A percentile compares a stretch with the other conserved stretches of the same genome.
These are phyloP conservation scores for Apis cerana DNA, from an alignment of 1,140 invertebrate species.

Conservation along the genomic window DNA sequence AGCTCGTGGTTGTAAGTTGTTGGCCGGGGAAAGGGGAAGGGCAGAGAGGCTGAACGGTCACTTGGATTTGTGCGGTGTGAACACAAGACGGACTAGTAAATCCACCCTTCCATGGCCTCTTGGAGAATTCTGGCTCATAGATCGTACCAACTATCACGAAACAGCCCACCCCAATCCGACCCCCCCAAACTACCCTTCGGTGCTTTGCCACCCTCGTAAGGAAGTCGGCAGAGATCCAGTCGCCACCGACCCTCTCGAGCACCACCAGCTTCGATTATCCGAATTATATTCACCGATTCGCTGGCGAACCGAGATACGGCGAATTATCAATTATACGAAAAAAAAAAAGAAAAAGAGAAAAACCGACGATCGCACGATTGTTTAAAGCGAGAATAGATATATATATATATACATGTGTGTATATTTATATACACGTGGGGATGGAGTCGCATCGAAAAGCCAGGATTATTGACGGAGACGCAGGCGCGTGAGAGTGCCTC, in stretches of 20 bases:
- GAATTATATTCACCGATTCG: slow-evolving; percentile 59
- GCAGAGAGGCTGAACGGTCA: slow-evolving; percentile 67
- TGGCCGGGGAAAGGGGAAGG: slow-evolving; percentile 55
- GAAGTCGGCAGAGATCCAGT: slow-evolving; percentile 46
- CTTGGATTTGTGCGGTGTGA: slow-evolving; percentile 81
- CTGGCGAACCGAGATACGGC: background rate
- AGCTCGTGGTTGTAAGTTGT: slow-evolving; percentile 66
- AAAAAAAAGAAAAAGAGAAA: too few relatives aligned
- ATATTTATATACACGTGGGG: too few relatives aligned
- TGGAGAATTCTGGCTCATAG: slow-evolving; percentile 78
- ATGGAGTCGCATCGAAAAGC: background rate
- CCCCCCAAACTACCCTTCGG: slow-evolving; percentile 62
- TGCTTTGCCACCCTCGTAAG: slow-evolving; percentile 62
- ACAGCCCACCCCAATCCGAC: slow-evolving; percentile 66
- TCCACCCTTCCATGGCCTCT: slow-evolving; percentile 80
- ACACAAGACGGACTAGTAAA: slow-evolving; percentile 78
- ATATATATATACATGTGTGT: too few relatives aligned
- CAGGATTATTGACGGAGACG: slow-evolving; percentile 4
- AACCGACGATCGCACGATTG: too few relatives aligned
- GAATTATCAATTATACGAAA: background rate
- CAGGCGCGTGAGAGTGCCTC: background rate
- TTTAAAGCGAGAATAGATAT: too few relatives aligned
- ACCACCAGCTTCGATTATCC: slow-evolving; percentile 62
- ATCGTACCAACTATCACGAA: slow-evolving; percentile 79
- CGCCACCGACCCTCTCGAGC: slow-evolving; percentile 28